phyloP scores from a whole-genome alignment of 2,797 vertebrate genomes.

The Nannoperca obscura region DNA sequence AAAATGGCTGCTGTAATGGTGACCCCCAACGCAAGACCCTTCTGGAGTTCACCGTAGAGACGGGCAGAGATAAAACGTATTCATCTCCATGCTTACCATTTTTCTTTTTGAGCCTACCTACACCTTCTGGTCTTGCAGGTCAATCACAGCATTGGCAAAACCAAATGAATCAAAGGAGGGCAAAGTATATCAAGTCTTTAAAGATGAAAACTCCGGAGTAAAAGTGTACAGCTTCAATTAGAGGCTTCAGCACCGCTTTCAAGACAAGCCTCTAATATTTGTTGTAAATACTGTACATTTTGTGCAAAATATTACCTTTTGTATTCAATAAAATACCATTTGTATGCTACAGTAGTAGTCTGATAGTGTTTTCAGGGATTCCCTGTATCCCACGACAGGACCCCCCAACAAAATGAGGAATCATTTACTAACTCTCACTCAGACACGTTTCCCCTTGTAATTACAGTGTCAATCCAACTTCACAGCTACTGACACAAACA shows the following conservation, averaged over 20 bases:
- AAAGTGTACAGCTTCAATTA: conserved; percentile 14
- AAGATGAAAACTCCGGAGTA: background rate
- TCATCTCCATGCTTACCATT: background rate
- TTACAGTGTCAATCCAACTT: conserved; percentile 19
- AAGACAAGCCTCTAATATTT: conserved; percentile 3
- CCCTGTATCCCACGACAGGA: background rate
- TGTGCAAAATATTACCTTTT: conserved; percentile 47
- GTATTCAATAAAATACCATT: conserved; percentile 32
- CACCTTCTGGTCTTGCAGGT: background rate
- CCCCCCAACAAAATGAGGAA: background rate
- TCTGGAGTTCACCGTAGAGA: background rate
- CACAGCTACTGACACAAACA: background rate
- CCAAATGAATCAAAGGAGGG: background rate
- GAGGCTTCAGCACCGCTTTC: conserved; percentile 17
- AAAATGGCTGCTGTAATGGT: conserved; percentile 40
- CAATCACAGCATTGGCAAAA: conserved; percentile 3
- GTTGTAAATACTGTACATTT: conserved; percentile 30
- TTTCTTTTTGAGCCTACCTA: background rate
- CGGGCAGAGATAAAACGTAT: background rate
- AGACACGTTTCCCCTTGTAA: conserved; percentile 1
- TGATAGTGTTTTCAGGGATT: conserved; percentile 14
- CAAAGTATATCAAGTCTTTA: background rate
- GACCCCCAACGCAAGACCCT: background rate
- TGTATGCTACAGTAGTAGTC: conserved; percentile 10
- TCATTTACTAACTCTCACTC: background rate